Evolutionary conservation across 1,140 invertebrate genomes (phyloP).

Genomic region (Eueides isabella): DNA sequence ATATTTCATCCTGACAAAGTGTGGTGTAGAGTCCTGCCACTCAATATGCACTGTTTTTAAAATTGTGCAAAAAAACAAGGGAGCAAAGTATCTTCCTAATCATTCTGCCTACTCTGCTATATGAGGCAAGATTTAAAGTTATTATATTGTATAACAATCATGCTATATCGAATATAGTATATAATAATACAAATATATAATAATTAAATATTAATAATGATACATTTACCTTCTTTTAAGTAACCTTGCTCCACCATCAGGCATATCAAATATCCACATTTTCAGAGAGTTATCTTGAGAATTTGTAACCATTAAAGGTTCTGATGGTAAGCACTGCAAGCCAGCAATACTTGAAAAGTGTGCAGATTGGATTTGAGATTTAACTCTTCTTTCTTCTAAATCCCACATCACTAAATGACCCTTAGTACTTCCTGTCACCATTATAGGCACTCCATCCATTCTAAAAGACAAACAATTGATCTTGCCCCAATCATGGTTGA

Average conservation of each 20-base stretch:
- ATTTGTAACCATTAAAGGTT: conserved; percentile 95
- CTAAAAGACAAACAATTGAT: conserved; percentile 93
- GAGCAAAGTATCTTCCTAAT: too few species aligned
- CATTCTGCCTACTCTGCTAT: too few species aligned
- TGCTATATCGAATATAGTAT: too few species aligned
- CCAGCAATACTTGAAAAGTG: conserved; percentile 90
- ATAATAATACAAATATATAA: too few species aligned
- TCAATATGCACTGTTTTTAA: too few species aligned
- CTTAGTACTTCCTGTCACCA: conserved; percentile 90
- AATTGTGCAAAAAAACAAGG: too few species aligned
- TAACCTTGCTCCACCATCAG: conserved; percentile 93
- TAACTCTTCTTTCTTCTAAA: conserved; percentile 91
- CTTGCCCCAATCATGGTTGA: conserved; percentile 96
- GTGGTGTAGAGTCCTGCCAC: too few species aligned
- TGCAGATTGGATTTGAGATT: conserved; percentile 88
- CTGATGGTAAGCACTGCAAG: conserved; percentile 91
- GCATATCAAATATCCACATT: conserved; percentile 97
- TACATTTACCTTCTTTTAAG: conserved; percentile 85
- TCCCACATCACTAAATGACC: conserved; percentile 97
- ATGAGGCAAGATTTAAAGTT: too few species aligned
- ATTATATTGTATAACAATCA: too few species aligned
- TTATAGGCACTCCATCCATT: conserved; percentile 92
- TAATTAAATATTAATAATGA: not conserved
- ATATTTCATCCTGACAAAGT: too few species aligned
- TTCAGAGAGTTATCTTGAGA: conserved; percentile 98